Percentiles rank a stretch among this genome's conserved stretches.
phyloP scores from a whole-genome alignment of 2,113 vertebrate genomes.

The Cranoglanis bouderius region DNA sequence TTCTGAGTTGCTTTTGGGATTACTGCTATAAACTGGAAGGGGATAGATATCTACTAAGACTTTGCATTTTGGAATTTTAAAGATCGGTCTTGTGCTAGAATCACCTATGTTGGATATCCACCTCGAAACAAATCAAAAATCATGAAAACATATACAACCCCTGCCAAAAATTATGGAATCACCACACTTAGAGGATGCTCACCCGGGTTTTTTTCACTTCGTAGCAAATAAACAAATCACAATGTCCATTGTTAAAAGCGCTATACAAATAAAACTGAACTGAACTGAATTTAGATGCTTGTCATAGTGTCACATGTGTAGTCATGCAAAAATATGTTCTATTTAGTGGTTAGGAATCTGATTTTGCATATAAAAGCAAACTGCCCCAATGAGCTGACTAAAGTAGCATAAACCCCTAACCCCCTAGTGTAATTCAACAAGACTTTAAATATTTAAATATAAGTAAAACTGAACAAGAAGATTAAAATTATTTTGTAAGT shows the following conservation, averaged over 20 bases:
- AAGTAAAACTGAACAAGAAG: neutral
- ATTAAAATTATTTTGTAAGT: slow-evolving; percentile 15
- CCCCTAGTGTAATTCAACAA: slow-evolving; percentile 10
- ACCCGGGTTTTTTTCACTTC: too few relatives aligned
- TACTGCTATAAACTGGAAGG: too few relatives aligned
- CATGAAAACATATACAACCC: neutral
- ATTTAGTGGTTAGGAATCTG: neutral
- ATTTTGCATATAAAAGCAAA: neutral
- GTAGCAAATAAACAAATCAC: too few relatives aligned
- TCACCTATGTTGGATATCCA: neutral
- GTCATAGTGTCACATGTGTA: neutral
- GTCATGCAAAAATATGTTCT: neutral
- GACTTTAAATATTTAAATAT: slow-evolving; percentile 19
- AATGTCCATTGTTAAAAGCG: too few relatives aligned
- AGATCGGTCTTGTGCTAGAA: neutral
- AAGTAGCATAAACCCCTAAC: neutral
- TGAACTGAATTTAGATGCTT: neutral
- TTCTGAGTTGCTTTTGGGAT: neutral
- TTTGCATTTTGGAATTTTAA: neutral
- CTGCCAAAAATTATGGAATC: too few relatives aligned
- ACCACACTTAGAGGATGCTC: too few relatives aligned
- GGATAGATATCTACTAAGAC: neutral
- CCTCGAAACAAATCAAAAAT: neutral
- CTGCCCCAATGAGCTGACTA: neutral
- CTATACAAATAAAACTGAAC: too few relatives aligned